Evolutionary conservation across 2,797 vertebrate species (phyloP), one percentile per base, ranked within the genome.

Genomic region (Ibycter americanus): DNA sequence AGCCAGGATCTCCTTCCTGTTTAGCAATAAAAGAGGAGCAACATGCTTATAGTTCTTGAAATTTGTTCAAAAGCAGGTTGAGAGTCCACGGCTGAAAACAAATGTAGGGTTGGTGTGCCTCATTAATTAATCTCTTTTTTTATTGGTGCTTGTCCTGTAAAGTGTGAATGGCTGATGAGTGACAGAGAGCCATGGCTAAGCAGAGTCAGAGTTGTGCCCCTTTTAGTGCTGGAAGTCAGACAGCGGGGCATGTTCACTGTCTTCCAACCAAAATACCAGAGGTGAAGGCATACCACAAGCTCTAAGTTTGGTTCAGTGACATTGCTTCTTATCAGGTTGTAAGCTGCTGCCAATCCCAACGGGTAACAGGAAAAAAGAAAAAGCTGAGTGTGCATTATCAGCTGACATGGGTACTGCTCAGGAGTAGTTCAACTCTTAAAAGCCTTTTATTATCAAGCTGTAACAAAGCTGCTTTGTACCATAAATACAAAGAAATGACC

Each of bases 391-490:
- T 81, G 56, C 76, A 51, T n/a, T n/a, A n/a, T 71, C 65, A 68
- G 82, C 42, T 81, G 79, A 51, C 38, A 40, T 8, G 52, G 65
- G 22, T 72, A 34, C 61, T 76, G 47, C 56, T 82, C 46, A 62
- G 85, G 58, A 90, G 54, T n/a, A 67, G 49, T 86, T 80, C 54
- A 7, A 7, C 34, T 83, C 94, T 81, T 79, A 71, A 89, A 86
- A 66, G 58, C 34, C 54, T 91, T 96, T 81, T 89, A 34, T 83
- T 93, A 78, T 68, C 29, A 18, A 72, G 31, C 68, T 81, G 17
- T 81, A 81, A 81, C 68, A 96, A 95, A 93, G 76, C 61, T 83
- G 46, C 76, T 91, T 94, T 97, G 46, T 94, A 44, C 38, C 68
- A 27, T 82, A 84, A 88, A 86, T 54, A 85, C 74, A 90, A 91